phyloP scores from a whole-genome alignment of 2,113 vertebrate species.

The Amphilophus citrinellus region DNA sequence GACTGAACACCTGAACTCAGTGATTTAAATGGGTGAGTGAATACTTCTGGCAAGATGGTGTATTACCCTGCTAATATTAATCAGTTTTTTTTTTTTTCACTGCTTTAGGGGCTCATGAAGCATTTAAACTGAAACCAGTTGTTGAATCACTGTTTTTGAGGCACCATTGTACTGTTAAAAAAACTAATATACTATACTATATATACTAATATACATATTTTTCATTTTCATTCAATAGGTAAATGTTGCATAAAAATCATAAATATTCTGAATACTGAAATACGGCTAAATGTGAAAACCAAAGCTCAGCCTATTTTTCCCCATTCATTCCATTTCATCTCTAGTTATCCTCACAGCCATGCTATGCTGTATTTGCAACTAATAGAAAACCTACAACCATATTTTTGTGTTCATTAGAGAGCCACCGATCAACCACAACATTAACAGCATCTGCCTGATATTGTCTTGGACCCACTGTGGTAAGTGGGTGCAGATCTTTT shows the following conservation, averaged over 20 bases:
- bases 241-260: not conserved
- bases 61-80: conserved; percentile 24
- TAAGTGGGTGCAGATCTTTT: not conserved
- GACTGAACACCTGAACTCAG: no score
- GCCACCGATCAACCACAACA: not conserved
- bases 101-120: conserved; percentile 1
- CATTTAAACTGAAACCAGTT: conserved; percentile 20
- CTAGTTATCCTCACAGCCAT: not conserved
- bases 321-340: not conserved
- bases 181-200: not conserved
- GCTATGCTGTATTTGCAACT: not conserved
- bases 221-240: no score
- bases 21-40: no score
- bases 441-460: not conserved
- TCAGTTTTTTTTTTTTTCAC: conserved; percentile 8
- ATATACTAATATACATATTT: not conserved
- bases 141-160: not conserved
- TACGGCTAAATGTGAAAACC: not conserved
- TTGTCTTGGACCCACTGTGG: not conserved
- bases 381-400: not conserved
- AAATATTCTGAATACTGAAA: not conserved
- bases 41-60: no score
- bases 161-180: not conserved
- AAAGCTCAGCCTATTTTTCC: no score
- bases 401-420: not conserved